Conservation (phyloP, 2,888 invertebrate species). For the Schrankia costaestrigalis region DNA sequence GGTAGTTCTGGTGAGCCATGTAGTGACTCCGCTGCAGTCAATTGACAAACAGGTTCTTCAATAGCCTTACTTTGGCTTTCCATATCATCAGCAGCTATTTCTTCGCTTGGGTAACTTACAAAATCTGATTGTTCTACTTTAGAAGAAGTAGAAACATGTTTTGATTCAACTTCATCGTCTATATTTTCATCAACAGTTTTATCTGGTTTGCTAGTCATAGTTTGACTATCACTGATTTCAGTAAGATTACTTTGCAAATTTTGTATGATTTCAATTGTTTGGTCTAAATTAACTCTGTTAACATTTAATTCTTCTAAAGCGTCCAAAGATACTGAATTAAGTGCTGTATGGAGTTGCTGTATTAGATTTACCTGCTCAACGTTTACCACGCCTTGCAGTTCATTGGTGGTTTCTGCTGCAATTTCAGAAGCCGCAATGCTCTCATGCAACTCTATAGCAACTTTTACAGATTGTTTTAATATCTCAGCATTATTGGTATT, state of each 20-base stretch:
- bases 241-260: slow-evolving; percentile 26
- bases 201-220: too few relatives aligned
- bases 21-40: too few relatives aligned
- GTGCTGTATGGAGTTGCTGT: slow-evolving; percentile 30
- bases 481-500: slow-evolving; percentile 26
- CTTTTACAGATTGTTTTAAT: slow-evolving; percentile 33
- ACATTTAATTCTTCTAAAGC: slow-evolving; percentile 20
- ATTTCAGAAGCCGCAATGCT: slow-evolving; percentile 23
- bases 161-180: background rate
- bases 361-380: slow-evolving; percentile 25
- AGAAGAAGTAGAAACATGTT: too few relatives aligned
- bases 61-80: too few relatives aligned
- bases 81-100: too few relatives aligned
- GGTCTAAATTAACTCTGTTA: slow-evolving; percentile 18
- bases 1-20: too few relatives aligned
- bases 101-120: too few relatives aligned
- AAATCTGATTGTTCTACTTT: too few relatives aligned
- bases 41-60: too few relatives aligned
- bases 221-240: slow-evolving; percentile 3
- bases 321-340: slow-evolving; percentile 23
- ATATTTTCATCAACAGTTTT: background rate
- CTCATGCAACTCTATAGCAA: slow-evolving; percentile 43
- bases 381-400: slow-evolving; percentile 9
- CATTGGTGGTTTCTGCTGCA: slow-evolving; percentile 17
- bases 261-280: slow-evolving; percentile 20